Evolutionary conservation across 2,797 vertebrate species (phyloP), one percentile per base, ranked within the genome.

Genomic region (Podargus strigoides): DNA sequence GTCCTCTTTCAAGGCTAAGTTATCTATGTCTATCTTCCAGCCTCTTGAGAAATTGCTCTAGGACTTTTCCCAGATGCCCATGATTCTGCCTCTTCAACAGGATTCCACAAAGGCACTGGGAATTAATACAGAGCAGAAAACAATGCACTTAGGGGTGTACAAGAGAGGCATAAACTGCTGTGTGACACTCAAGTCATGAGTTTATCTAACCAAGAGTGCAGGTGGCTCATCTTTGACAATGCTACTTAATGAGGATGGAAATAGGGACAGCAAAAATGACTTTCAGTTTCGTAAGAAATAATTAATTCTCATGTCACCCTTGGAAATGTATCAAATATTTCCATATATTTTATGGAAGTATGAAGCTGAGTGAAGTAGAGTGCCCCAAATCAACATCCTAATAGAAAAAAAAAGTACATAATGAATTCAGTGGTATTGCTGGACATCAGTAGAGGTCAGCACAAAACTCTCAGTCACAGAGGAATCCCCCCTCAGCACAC

Each of bases 1-100:
- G 11, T n/a, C 28, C 23, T 42, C 30, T 41, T 58, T 32, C 44
- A 56, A 10, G 34, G 47, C 26, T 22, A 22, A 53, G 32, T 28
- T 30, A 18, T 3, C 34, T 1, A 0, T 22, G 16, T 47, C 34
- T 19, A 7, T 22, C 21, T 17, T 37, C 47, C 26, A 18, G 5
- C 4, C 27, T 53, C 14, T 42, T 20, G 6, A 55, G 15, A 58
- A 64, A 59, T 13, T 32, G 28, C 17, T 39, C 22, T 22, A 37
- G 21, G 47, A 27, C 41, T 70, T 28, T 3, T 34, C n/a, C 10
- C 60, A 55, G 19, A 14, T 17, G 22, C 21, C 32, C 9, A 1
- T 7, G 6, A 27, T 37, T 74, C 24, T 19, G 1, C 6, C 32
- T 59, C 15, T 56, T n/a, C 32, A 30, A 14, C 42, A 47, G 23